Percentiles rank a stretch among this genome's conserved stretches.
phyloP scores from a whole-genome alignment of 2,888 invertebrate species.

The Dioctria rufipes region DNA sequence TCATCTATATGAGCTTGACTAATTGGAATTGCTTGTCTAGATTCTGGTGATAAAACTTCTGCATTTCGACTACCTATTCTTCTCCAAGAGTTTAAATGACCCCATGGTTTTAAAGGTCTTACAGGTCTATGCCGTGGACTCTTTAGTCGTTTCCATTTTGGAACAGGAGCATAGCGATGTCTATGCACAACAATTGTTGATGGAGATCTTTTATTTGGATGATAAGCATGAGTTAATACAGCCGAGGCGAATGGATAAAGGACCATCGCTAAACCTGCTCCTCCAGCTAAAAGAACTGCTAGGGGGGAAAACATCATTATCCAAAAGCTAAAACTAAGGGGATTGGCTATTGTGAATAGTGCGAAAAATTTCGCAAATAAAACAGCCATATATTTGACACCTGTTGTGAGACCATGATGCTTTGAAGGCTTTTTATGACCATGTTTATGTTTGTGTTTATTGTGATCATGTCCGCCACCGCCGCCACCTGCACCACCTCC shows the following conservation, averaged over 20 bases:
- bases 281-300: slow-evolving; percentile 76
- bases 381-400: slow-evolving; percentile 33
- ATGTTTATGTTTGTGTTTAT: slow-evolving; percentile 14
- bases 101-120: slow-evolving; percentile 4
- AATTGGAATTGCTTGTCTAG: slow-evolving; percentile 1
- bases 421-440: slow-evolving; percentile 19
- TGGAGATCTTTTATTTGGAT: slow-evolving; percentile 11
- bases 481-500: slow-evolving; percentile 20
- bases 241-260: slow-evolving; percentile 77
- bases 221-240: slow-evolving; percentile 67
- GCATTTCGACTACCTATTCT: background rate
- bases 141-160: slow-evolving; percentile 24
- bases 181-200: slow-evolving; percentile 56
- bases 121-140: background rate
- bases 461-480: background rate
- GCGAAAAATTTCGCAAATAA: slow-evolving; percentile 61
- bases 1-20: slow-evolving; percentile 18
- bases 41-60: background rate
- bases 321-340: slow-evolving; percentile 75
- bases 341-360: slow-evolving; percentile 75
- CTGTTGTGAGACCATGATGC: background rate
- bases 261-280: slow-evolving; percentile 76
- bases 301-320: slow-evolving; percentile 78
- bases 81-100: slow-evolving; percentile 9
- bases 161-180: slow-evolving; percentile 44